Evolutionary conservation across 2,113 vertebrate genomes (phyloP).

Genomic region (Malurus elegans): DNA sequence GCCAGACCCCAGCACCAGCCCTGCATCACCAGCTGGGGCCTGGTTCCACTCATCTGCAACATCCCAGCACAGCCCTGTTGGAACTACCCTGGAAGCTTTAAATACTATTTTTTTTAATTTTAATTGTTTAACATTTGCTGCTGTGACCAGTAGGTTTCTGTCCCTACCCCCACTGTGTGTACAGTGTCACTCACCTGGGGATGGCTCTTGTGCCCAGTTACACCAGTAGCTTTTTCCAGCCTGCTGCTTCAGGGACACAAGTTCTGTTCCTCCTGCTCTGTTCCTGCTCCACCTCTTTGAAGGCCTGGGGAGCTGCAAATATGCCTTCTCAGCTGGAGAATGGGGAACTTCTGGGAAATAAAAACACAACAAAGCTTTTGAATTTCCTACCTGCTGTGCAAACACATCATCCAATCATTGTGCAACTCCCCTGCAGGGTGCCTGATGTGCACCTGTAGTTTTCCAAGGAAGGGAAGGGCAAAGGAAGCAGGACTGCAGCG

Average conservation of each 20-base stretch:
- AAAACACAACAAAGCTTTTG: neutral
- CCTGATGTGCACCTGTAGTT: neutral
- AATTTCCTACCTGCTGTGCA: neutral
- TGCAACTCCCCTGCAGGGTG: neutral
- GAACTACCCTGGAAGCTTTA: neutral
- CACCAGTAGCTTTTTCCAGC: neutral
- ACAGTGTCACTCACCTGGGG: neutral
- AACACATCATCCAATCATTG: neutral
- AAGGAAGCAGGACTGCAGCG: neutral
- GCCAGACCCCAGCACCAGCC: neutral
- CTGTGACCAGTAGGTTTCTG: neutral
- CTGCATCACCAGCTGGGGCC: neutral
- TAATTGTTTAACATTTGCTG: neutral
- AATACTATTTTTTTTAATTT: neutral
- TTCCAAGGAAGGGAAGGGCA: neutral
- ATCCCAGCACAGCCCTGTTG: neutral
- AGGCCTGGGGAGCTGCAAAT: neutral
- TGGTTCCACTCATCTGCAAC: neutral
- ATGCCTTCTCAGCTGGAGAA: neutral
- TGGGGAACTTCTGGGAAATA: neutral
- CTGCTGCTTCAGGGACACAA: neutral
- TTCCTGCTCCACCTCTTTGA: neutral
- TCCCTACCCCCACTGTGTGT: neutral
- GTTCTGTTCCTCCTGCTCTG: neutral
- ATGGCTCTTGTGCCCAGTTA: neutral